These are phyloP conservation scores for Arremon brunneinucha DNA, from an alignment of 2,797 vertebrate genomes.

Conservation along the genomic window DNA sequence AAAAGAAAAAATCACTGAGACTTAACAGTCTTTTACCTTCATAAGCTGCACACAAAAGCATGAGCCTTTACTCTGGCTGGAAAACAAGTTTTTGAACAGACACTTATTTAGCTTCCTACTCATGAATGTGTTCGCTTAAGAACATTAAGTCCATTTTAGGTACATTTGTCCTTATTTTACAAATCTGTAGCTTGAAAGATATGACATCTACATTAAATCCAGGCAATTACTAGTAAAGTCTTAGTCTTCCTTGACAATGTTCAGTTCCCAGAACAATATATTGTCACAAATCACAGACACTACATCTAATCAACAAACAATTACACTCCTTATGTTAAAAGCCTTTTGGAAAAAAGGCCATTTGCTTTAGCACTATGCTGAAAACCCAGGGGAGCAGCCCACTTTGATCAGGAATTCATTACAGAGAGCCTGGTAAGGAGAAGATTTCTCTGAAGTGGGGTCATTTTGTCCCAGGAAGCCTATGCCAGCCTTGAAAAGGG, in stretches of 20 bases:
- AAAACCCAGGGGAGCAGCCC: conserved; percentile 61
- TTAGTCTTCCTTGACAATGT: conserved; percentile 8
- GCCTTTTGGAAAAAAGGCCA: conserved; percentile 64
- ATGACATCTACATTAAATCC: conserved; percentile 1
- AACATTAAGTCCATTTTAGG: conserved; percentile 26
- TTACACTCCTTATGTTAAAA: conserved; percentile 57
- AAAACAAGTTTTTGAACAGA: background rate
- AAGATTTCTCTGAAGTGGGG: conserved; percentile 37
- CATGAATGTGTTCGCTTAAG: background rate
- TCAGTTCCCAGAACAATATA: conserved; percentile 48
- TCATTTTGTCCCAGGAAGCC: conserved; percentile 58
- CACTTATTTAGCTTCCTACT: background rate
- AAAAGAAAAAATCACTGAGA: background rate
- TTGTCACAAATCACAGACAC: conserved; percentile 57
- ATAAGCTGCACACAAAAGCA: background rate
- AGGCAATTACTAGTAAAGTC: background rate
- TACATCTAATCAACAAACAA: conserved; percentile 51
- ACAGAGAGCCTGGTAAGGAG: conserved; percentile 53
- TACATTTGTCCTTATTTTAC: conserved; percentile 20
- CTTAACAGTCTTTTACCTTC: background rate
- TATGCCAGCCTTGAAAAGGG: background rate
- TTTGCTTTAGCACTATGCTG: conserved; percentile 68
- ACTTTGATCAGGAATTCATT: conserved; percentile 71
- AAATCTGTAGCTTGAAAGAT: background rate
- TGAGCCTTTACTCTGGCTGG: background rate